A percentile compares a stretch with the other conserved stretches of the same genome.
Conservation (phyloP, 2,113 vertebrate genomes). For the Pogonocichla stellata region DNA sequence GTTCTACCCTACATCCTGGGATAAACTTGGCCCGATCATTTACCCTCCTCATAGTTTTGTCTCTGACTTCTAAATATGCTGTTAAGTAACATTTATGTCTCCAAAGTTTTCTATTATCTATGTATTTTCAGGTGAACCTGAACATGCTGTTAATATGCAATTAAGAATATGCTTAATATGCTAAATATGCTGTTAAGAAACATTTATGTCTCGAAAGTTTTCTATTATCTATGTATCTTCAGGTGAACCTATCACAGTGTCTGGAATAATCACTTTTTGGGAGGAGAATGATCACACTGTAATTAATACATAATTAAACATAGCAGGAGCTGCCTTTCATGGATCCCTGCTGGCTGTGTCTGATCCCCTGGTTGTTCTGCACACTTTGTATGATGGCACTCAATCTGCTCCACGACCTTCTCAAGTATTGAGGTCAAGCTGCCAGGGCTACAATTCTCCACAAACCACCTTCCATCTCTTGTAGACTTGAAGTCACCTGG, state of each 20-base stretch:
- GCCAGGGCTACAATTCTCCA: not conserved
- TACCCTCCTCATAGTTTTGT: not conserved
- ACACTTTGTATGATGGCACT: rapidly evolving
- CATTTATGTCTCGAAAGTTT: not conserved
- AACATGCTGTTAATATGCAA: too few relatives aligned
- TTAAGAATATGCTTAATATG: too few relatives aligned
- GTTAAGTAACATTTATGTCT: not conserved
- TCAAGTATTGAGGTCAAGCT: not conserved
- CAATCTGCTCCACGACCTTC: not conserved
- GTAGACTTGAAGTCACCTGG: not conserved
- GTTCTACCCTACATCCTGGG: not conserved
- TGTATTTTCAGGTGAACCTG: not conserved
- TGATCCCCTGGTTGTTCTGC: not conserved
- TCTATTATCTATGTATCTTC: not conserved
- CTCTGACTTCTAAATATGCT: not conserved
- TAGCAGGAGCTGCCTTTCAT: not conserved
- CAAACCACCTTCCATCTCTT: not conserved
- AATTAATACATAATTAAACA: not conserved
- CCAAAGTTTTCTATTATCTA: not conserved
- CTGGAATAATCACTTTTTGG: not conserved
- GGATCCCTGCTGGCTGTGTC: not conserved
- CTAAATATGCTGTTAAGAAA: not conserved
- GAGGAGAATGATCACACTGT: not conserved
- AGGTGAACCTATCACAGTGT: not conserved
- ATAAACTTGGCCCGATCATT: not conserved